A percentile compares a stretch with the other conserved stretches of the same genome.
Evolutionary conservation across 1,140 invertebrate species (phyloP).

Genomic region (Ceratina japonica): DNA sequence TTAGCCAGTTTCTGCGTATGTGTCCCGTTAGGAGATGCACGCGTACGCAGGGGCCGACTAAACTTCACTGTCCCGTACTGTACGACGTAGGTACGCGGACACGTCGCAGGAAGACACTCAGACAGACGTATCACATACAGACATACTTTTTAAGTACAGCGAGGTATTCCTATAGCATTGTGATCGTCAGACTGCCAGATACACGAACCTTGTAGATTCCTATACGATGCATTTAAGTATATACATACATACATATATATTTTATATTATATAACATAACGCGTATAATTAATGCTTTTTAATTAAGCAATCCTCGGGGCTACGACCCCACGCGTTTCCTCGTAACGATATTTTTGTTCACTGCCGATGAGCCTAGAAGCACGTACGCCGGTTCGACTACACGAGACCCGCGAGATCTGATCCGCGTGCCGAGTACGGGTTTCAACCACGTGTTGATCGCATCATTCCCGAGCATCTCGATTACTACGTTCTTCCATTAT

Average conservation of each 20-base stretch:
- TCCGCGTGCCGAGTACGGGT: constrained; percentile 20
- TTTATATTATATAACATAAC: constrained; percentile 61
- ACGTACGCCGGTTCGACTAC: constrained; percentile 40
- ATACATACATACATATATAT: constrained; percentile 56
- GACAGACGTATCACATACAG: background rate
- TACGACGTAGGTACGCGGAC: too few species aligned
- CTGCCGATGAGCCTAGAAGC: constrained; percentile 16
- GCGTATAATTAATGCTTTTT: constrained; percentile 59
- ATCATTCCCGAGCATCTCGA: background rate
- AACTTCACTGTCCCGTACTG: too few species aligned
- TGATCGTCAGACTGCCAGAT: constrained; percentile 72
- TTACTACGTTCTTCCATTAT: constrained; percentile 33
- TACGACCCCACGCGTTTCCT: constrained; percentile 55
- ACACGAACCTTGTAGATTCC: constrained; percentile 69
- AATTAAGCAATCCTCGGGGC: constrained; percentile 55
- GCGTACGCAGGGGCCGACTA: too few species aligned
- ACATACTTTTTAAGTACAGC: constrained; percentile 45
- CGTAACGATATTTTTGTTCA: constrained; percentile 40
- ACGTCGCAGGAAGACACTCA: background rate
- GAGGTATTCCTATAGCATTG: constrained; percentile 64
- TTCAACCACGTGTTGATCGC: background rate
- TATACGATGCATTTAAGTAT: constrained; percentile 74
- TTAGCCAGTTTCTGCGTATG: too few species aligned
- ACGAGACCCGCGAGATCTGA: background rate
- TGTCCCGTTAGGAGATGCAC: too few species aligned